Conservation (phyloP, 2,888 invertebrate genomes). For the Calephelis perditalis region DNA sequence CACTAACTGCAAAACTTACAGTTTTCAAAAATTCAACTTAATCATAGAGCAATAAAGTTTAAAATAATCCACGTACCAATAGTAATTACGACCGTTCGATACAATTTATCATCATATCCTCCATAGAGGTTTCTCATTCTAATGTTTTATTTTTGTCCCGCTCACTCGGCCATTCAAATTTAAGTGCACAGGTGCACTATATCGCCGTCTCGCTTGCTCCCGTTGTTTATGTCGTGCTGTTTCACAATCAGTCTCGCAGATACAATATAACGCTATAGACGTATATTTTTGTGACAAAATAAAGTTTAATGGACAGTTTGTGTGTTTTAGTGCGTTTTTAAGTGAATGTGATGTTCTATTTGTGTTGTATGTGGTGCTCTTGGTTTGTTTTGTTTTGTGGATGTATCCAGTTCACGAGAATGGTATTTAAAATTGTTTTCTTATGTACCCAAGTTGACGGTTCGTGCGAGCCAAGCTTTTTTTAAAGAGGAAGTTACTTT, state of each 20-base stretch:
- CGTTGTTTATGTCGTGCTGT: constrained; percentile 44
- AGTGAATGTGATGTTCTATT: constrained; percentile 24
- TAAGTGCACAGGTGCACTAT: constrained; percentile 71
- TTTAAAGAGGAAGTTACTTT: neutral
- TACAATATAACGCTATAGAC: constrained; percentile 41
- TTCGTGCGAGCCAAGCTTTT: constrained; percentile 4
- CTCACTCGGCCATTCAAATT: constrained; percentile 59
- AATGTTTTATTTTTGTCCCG: constrained; percentile 63
- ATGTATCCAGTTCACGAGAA: constrained; percentile 27
- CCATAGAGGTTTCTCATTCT: constrained; percentile 48
- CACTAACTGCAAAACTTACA: neutral
- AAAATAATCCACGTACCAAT: constrained; percentile 14
- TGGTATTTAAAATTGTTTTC: constrained; percentile 5
- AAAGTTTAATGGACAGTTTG: constrained; percentile 14
- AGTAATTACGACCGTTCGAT: constrained; percentile 36
- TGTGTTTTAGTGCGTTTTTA: constrained; percentile 25
- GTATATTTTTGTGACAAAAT: constrained; percentile 26
- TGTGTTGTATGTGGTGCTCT: constrained; percentile 31
- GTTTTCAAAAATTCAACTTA: constrained; percentile 16
- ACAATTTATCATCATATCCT: constrained; percentile 28
- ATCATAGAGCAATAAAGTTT: constrained; percentile 11
- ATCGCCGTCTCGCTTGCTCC: constrained; percentile 51
- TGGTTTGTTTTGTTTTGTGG: constrained; percentile 28
- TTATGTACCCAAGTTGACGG: neutral
- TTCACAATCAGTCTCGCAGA: constrained; percentile 34